These are phyloP conservation scores for Coreoperca whiteheadi DNA, from an alignment of 2,113 vertebrate species.

Conservation along the genomic window DNA sequence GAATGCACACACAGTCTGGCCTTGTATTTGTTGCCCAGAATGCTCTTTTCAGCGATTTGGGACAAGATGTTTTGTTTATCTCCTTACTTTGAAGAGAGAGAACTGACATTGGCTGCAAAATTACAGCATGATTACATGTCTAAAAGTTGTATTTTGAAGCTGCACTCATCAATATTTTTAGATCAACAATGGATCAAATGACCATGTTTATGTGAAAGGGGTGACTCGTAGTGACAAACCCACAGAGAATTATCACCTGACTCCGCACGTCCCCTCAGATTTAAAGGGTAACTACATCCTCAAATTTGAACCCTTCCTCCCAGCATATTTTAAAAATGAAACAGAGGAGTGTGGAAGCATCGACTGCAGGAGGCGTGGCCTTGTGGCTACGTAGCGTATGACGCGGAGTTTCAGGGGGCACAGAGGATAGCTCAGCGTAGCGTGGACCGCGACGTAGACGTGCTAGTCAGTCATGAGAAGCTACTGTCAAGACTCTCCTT, in stretches of 20 bases:
- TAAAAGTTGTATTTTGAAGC: slow-evolving; percentile 6
- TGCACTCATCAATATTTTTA: not conserved
- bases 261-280: not conserved
- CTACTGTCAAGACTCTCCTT: not conserved
- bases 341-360: no score
- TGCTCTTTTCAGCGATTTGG: not conserved
- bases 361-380: no score
- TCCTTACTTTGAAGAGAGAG: slow-evolving; percentile 12
- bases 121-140: not conserved
- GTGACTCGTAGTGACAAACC: not conserved
- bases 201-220: not conserved
- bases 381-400: not conserved
- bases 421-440: no score
- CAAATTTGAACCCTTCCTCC: no score
- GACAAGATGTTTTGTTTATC: slow-evolving; percentile 30
- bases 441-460: no score
- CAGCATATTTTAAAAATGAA: no score
- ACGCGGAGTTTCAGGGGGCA: not conserved
- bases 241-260: not conserved
- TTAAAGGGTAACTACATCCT: no score
- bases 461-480: no score
- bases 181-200: not conserved
- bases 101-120: slow-evolving; percentile 17
- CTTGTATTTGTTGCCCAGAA: slow-evolving; percentile 1
- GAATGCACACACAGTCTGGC: slow-evolving; percentile 21